Conservation (phyloP, 2,888 invertebrate species). For the Eupsilia transversa region DNA sequence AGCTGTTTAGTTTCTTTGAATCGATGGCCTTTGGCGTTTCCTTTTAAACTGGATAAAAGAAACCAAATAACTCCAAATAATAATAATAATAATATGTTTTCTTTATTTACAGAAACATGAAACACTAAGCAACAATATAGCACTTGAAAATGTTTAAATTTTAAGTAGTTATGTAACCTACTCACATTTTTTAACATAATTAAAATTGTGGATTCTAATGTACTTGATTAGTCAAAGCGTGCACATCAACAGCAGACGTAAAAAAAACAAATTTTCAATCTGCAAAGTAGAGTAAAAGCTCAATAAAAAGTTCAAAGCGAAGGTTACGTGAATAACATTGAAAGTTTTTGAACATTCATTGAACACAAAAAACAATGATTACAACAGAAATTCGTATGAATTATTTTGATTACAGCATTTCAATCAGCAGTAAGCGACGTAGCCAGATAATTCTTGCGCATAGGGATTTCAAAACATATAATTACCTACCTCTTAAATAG, state of each 20-base stretch:
- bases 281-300: neutral
- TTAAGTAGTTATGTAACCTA: too few species aligned
- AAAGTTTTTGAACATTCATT: too few species aligned
- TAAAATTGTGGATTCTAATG: neutral
- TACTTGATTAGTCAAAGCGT: neutral
- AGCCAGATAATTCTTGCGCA: constrained; percentile 17
- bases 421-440: constrained; percentile 32
- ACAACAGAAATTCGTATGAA: neutral
- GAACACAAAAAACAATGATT: neutral
- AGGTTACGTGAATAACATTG: neutral
- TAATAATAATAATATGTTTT: neutral
- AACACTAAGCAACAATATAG: neutral
- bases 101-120: neutral
- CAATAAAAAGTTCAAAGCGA: neutral
- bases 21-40: neutral
- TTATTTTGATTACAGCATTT: constrained; percentile 28
- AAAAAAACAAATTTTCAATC: neutral
- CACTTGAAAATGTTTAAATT: too few species aligned
- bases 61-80: constrained; percentile 12
- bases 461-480: constrained; percentile 38
- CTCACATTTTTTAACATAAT: neutral
- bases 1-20: constrained; percentile 31
- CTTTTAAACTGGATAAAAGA: constrained; percentile 10
- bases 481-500: neutral
- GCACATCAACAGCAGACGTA: neutral